Evolutionary conservation across 2,113 vertebrate species (phyloP).

Genomic region (Opisthocomus hoazin): DNA sequence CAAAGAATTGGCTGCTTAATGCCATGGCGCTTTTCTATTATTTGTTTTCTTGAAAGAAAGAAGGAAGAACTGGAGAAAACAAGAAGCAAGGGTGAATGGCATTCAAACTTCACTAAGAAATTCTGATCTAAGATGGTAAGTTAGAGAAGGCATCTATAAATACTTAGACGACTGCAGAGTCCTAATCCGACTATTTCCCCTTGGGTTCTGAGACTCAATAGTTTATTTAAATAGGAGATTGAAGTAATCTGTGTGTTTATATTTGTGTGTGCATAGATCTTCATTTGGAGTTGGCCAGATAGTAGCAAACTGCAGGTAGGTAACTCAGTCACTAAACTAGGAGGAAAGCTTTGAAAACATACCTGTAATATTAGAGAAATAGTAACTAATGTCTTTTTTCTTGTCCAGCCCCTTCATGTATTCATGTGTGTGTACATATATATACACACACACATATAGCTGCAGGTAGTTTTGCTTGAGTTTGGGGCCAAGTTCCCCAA

Average conservation of each 20-base stretch:
- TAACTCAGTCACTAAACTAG: not conserved
- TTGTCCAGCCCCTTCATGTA: not conserved
- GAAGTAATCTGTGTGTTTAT: not conserved
- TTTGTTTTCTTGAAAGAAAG: not conserved
- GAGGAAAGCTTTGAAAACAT: not conserved
- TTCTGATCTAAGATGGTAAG: not conserved
- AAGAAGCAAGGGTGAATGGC: not conserved
- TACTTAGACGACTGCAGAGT: not conserved
- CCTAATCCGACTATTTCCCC: not conserved
- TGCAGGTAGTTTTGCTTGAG: not conserved
- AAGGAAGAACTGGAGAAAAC: not conserved
- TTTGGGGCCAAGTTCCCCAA: not conserved
- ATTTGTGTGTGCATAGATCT: not conserved
- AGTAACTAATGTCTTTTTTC: not conserved
- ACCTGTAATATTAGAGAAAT: not conserved
- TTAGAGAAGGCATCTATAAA: not conserved
- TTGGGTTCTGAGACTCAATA: not conserved
- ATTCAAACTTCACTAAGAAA: not conserved
- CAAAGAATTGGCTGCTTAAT: not conserved
- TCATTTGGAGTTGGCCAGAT: not conserved
- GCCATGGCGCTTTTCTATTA: not conserved
- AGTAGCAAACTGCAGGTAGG: not conserved
- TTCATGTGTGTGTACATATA: not conserved
- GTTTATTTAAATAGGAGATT: not conserved
- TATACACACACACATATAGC: rapidly evolving